A percentile compares a stretch with the other conserved stretches of the same genome.
Evolutionary conservation across 2,113 vertebrate genomes (phyloP).

Genomic region (Sander vitreus): DNA sequence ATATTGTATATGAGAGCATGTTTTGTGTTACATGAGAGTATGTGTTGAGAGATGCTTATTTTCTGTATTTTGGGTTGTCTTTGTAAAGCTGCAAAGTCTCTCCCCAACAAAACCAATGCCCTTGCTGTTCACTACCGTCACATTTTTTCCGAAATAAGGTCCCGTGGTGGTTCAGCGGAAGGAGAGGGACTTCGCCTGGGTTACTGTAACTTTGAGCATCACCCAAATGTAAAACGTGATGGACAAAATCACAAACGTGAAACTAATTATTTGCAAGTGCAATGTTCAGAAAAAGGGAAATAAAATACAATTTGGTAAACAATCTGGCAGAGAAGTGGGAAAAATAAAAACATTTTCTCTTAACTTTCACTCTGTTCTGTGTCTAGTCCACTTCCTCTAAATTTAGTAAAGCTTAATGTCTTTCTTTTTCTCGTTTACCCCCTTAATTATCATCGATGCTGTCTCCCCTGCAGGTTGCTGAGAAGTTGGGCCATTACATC

Average conservation of each 20-base stretch:
- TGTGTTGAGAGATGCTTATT: no score
- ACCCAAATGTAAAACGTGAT: not conserved
- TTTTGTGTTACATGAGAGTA: no score
- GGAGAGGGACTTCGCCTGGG: no score
- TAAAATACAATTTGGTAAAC: not conserved
- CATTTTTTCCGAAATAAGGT: no score
- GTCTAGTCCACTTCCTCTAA: not conserved
- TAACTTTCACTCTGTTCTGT: not conserved
- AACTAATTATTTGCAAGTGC: not conserved
- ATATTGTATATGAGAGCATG: no score
- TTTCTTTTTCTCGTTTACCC: slow-evolving; percentile 18
- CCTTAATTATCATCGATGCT: slow-evolving; percentile 52
- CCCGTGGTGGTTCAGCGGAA: no score
- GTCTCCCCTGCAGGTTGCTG: slow-evolving; percentile 34
- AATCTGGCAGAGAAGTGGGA: not conserved
- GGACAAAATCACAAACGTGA: not conserved
- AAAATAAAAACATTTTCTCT: not conserved
- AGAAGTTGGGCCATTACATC: slow-evolving; percentile 48
- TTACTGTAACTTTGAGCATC: not conserved
- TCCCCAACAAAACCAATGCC: no score
- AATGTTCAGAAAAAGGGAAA: not conserved
- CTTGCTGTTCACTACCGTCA: no score
- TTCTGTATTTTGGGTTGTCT: no score
- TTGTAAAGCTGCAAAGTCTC: no score
- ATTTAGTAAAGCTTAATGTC: slow-evolving; percentile 3